phyloP scores from a whole-genome alignment of 2,888 invertebrate genomes.

The Nemotelus nigrinus region DNA sequence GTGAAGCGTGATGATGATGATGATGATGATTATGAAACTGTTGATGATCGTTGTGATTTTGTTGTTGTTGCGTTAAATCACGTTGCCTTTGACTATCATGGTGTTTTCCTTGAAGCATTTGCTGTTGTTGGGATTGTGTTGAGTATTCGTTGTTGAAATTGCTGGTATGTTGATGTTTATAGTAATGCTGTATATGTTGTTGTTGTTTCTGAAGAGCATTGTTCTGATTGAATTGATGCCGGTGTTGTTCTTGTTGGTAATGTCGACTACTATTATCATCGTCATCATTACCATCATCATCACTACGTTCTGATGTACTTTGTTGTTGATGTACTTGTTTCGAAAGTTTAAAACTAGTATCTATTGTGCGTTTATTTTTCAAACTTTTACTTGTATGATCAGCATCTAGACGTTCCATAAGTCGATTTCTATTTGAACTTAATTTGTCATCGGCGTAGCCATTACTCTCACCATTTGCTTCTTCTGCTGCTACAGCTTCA shows the following conservation, averaged over 20 bases:
- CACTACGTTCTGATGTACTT: neutral
- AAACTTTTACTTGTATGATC: conserved; percentile 8
- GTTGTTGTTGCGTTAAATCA: conserved; percentile 3
- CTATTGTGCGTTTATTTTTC: conserved; percentile 37
- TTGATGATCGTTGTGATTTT: conserved; percentile 17
- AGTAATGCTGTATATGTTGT: conserved; percentile 20
- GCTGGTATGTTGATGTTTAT: conserved; percentile 15
- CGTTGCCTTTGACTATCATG: neutral
- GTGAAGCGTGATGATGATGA: neutral
- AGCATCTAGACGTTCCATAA: neutral
- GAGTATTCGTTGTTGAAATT: neutral
- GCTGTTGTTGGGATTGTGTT: conserved; percentile 9
- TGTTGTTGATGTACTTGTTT: conserved; percentile 4
- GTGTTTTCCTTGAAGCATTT: neutral
- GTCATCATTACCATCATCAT: conserved; percentile 14
- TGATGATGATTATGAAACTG: conserved; percentile 16
- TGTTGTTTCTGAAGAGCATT: conserved; percentile 37
- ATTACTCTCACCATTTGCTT: no score
- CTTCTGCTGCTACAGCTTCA: neutral
- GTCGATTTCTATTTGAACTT: no score
- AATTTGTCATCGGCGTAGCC: no score
- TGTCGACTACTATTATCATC: neutral
- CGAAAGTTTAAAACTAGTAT: conserved; percentile 29
- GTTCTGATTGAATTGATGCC: conserved; percentile 15
- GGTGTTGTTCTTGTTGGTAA: conserved; percentile 5